phyloP scores from a whole-genome alignment of 2,113 vertebrate species.

The Platichthys flesus region DNA sequence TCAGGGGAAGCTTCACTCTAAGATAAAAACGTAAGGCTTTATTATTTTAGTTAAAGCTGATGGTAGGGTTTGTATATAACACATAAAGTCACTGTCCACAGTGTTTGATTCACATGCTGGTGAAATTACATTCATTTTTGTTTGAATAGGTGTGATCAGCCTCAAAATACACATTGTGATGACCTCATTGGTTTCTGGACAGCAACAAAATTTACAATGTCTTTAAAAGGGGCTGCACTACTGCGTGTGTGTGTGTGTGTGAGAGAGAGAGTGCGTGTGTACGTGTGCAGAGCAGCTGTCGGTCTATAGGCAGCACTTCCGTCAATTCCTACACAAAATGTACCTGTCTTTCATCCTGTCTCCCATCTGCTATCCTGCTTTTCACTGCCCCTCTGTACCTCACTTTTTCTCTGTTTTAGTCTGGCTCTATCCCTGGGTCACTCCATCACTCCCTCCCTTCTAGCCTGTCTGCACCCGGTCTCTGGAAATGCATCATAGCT shows the following conservation, averaged over 20 bases:
- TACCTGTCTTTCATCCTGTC: constrained; percentile 48
- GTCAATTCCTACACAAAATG: constrained; percentile 5
- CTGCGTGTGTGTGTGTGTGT: constrained; percentile 18
- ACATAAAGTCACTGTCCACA: constrained; percentile 18
- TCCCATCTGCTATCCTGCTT: constrained; percentile 51
- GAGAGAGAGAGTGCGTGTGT: constrained; percentile 3
- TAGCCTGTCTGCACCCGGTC: constrained; percentile 27
- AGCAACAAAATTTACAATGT: constrained; percentile 55
- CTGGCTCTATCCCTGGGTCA: constrained; percentile 5
- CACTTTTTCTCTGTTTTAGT: constrained; percentile 21
- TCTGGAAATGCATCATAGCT: constrained; percentile 65
- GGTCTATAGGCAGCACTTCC: constrained; percentile 15
- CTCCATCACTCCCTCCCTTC: neutral
- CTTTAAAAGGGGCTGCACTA: constrained; percentile 54
- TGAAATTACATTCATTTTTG: constrained; percentile 47
- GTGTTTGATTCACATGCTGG: constrained; percentile 19
- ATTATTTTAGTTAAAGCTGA: constrained; percentile 2
- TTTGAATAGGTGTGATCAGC: constrained; percentile 34
- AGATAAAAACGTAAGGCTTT: neutral
- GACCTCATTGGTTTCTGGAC: constrained; percentile 38
- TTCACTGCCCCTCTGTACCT: constrained; percentile 34
- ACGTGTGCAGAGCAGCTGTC: constrained; percentile 40
- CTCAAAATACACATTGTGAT: constrained; percentile 49
- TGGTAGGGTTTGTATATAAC: constrained; percentile 21
- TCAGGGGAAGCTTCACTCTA: too few species aligned